These are phyloP conservation scores for Phaethon lepturus DNA, from an alignment of 2,113 vertebrate genomes.

Conservation along the genomic window DNA sequence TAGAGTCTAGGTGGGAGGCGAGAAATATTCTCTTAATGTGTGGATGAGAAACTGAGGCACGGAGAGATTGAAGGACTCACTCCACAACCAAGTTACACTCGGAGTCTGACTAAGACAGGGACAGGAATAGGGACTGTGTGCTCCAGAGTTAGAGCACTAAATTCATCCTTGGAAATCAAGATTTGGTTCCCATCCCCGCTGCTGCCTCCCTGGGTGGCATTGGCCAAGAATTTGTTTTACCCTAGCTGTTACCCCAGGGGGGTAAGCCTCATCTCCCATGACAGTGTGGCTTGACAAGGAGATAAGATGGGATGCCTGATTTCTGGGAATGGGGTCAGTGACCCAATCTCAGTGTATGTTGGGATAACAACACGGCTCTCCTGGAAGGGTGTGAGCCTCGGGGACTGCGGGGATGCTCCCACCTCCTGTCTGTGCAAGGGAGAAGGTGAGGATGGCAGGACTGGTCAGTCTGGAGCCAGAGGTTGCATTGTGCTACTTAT, in stretches of 20 bases:
- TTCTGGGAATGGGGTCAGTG: neutral
- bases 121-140: neutral
- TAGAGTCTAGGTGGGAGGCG: constrained; percentile 39
- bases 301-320: neutral
- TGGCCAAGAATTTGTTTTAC: neutral
- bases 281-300: neutral
- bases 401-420: fast-evolving
- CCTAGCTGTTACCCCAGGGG: neutral
- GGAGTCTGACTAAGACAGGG: neutral
- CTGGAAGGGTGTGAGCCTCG: neutral
- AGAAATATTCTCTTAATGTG: constrained; percentile 27
- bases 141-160: neutral
- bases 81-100: neutral
- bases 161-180: neutral
- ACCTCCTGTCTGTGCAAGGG: fast-evolving
- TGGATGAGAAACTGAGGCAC: constrained; percentile 63
- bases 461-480: neutral
- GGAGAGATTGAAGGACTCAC: neutral
- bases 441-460: neutral
- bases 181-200: neutral
- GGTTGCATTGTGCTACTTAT: fast-evolving
- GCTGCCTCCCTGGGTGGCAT: neutral
- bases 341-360: fast-evolving
- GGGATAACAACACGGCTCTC: neutral
- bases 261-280: neutral